phyloP scores from a whole-genome alignment of 1,140 invertebrate genomes.

The Sinonovacula constricta region DNA sequence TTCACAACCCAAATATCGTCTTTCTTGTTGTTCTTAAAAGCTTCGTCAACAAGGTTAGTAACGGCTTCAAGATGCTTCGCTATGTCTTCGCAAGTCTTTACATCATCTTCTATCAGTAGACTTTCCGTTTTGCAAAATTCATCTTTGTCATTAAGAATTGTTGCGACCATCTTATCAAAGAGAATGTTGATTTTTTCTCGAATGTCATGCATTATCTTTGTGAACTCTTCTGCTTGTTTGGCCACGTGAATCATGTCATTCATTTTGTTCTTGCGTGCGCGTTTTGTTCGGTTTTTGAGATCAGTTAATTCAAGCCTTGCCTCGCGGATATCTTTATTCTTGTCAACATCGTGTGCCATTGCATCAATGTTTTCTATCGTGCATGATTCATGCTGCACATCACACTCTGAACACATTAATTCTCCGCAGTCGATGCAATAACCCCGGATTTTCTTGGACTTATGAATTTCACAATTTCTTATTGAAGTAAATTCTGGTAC shows the following conservation, averaged over 20 bases:
- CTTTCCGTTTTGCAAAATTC: slow-evolving; percentile 32
- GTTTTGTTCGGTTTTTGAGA: slow-evolving; percentile 17
- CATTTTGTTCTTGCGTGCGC: slow-evolving; percentile 14
- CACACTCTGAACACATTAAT: slow-evolving; percentile 24
- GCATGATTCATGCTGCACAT: slow-evolving; percentile 24
- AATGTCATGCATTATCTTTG: slow-evolving; percentile 2
- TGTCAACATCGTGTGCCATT: slow-evolving; percentile 18
- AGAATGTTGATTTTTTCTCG: slow-evolving; percentile 25
- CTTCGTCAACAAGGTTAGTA: slow-evolving; percentile 1
- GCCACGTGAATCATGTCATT: slow-evolving; percentile 22
- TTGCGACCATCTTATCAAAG: slow-evolving; percentile 29
- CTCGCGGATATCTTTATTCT: slow-evolving; percentile 13
- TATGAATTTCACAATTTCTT: slow-evolving; percentile 38
- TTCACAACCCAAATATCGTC: slow-evolving; percentile 21
- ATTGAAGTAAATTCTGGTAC: slow-evolving; percentile 8
- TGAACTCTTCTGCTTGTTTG: slow-evolving; percentile 16
- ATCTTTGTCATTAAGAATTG: slow-evolving; percentile 36
- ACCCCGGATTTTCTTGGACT: slow-evolving; percentile 8
- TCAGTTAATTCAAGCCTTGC: slow-evolving; percentile 26
- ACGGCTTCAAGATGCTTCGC: slow-evolving; percentile 2
- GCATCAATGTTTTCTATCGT: slow-evolving; percentile 4
- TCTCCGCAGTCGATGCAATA: slow-evolving; percentile 35
- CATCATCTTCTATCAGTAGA: slow-evolving; percentile 18
- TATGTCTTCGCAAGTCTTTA: background rate
- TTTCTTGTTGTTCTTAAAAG: background rate